Percentiles rank a stretch among this genome's conserved stretches.
Evolutionary conservation across 2,797 vertebrate species (phyloP).

Genomic region (Helostoma temminkii): DNA sequence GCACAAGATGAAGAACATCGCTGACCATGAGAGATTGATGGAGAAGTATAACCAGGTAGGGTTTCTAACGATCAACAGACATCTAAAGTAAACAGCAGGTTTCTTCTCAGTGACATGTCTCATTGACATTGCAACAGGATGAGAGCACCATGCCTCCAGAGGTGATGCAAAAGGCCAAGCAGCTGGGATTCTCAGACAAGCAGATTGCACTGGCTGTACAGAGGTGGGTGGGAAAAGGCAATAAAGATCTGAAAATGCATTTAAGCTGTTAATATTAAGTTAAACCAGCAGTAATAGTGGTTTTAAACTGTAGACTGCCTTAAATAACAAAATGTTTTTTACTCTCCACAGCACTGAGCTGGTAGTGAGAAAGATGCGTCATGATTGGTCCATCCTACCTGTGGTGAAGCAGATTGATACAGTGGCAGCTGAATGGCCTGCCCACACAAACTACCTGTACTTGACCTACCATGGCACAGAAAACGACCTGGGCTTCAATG

Average conservation of each 20-base stretch:
- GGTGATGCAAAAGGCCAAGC: slow-evolving; percentile 91
- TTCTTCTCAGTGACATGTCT: neutral
- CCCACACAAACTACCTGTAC: slow-evolving; percentile 97
- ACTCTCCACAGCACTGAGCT: slow-evolving; percentile 90
- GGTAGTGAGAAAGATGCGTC: slow-evolving; percentile 92
- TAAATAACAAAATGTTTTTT: no score
- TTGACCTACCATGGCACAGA: slow-evolving; percentile 92
- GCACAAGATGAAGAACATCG: slow-evolving; percentile 97
- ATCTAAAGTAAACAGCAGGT: fast-evolving
- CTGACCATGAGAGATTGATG: slow-evolving; percentile 87
- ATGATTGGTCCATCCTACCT: slow-evolving; percentile 91
- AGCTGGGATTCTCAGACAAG: slow-evolving; percentile 97
- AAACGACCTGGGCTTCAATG: slow-evolving; percentile 88
- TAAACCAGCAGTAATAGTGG: neutral
- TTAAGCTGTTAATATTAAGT: neutral
- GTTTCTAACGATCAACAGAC: fast-evolving
- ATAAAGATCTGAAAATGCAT: neutral
- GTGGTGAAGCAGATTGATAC: slow-evolving; percentile 98
- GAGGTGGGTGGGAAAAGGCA: slow-evolving; percentile 83
- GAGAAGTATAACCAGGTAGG: slow-evolving; percentile 86
- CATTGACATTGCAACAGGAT: slow-evolving; percentile 59
- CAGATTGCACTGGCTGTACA: slow-evolving; percentile 94
- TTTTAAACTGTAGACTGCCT: neutral
- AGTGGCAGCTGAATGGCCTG: slow-evolving; percentile 97
- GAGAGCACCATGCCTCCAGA: slow-evolving; percentile 86